Conservation (phyloP, 23 tunicate genomes). For the Trididemnum clinides region DNA sequence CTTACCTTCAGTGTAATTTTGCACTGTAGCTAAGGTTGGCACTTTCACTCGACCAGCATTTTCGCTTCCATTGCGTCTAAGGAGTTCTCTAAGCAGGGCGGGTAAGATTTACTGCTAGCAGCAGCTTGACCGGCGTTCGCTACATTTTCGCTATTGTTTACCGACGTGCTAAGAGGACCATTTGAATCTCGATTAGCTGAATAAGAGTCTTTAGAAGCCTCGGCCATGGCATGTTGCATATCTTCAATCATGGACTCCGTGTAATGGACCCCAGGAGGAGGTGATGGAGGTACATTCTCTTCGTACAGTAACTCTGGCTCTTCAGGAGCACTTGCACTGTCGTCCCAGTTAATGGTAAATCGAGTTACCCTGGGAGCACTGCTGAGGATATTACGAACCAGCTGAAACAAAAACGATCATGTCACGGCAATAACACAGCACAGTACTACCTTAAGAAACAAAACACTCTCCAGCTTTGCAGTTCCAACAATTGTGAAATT, state of each 20-base stretch:
- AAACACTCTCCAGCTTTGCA: no score
- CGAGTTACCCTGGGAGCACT: slow-evolving; percentile 90
- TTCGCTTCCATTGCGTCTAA: slow-evolving; percentile 71
- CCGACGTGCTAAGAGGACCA: slow-evolving; percentile 45
- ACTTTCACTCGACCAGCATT: slow-evolving; percentile 57
- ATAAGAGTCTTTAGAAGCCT: slow-evolving; percentile 33
- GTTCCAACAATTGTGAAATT: no score
- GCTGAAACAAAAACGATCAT: no score
- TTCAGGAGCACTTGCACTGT: slow-evolving; percentile 18
- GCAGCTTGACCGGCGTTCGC: background rate
- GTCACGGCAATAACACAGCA: no score
- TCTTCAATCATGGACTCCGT: slow-evolving; percentile 52
- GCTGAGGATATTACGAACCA: slow-evolving; percentile 78
- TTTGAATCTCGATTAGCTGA: slow-evolving; percentile 40
- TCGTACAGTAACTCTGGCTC: slow-evolving; percentile 9
- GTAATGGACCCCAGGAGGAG: slow-evolving; percentile 50
- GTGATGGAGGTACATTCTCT: slow-evolving; percentile 58
- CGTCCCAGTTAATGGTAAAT: slow-evolving; percentile 96
- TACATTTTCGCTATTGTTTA: slow-evolving; percentile 38
- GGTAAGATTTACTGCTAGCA: slow-evolving; percentile 1
- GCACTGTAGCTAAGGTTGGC: no score
- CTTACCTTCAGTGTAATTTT: no score
- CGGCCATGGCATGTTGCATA: slow-evolving; percentile 53
- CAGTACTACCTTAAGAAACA: background rate
- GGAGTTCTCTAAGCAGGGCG: slow-evolving; percentile 64